A percentile compares a stretch with the other conserved stretches of the same genome.
Conservation (phyloP, 2,113 vertebrate species). For the Colistium nudipinnis region DNA sequence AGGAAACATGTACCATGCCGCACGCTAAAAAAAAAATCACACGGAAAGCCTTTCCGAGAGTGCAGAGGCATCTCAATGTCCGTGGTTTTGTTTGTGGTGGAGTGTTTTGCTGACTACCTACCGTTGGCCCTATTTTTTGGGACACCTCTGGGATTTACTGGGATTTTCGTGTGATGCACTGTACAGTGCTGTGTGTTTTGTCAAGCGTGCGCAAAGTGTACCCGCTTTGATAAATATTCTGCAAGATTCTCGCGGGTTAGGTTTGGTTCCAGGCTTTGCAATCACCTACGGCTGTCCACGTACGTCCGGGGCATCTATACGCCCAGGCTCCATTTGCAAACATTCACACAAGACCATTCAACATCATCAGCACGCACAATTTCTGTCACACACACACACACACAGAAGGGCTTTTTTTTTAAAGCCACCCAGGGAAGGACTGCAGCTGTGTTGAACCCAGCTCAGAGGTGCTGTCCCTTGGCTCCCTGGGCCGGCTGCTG, state of each 20-base stretch:
- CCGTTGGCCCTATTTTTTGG: too few relatives aligned
- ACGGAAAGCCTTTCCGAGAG: too few relatives aligned
- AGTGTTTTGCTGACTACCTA: too few relatives aligned
- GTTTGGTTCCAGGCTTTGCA: background rate
- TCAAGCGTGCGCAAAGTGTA: background rate
- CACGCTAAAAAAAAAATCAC: too few relatives aligned
- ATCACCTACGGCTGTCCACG: background rate
- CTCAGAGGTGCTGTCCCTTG: slow-evolving; percentile 57
- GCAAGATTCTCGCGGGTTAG: background rate
- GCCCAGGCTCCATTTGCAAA: background rate
- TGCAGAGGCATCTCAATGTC: too few relatives aligned
- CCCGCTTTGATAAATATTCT: background rate
- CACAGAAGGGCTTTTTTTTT: background rate
- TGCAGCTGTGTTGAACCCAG: slow-evolving; percentile 53
- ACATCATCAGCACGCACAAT: slow-evolving; percentile 16
- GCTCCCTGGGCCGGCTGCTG: slow-evolving; percentile 48
- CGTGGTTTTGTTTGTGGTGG: too few relatives aligned
- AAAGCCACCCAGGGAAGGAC: slow-evolving; percentile 24
- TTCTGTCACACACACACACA: slow-evolving; percentile 7
- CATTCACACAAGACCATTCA: background rate
- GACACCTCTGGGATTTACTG: too few relatives aligned
- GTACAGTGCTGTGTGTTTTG: too few relatives aligned
- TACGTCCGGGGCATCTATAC: background rate
- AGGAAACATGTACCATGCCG: background rate
- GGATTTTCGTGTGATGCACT: too few relatives aligned